Conservation (phyloP, 2,888 invertebrate species). For the Patella pellucida region DNA sequence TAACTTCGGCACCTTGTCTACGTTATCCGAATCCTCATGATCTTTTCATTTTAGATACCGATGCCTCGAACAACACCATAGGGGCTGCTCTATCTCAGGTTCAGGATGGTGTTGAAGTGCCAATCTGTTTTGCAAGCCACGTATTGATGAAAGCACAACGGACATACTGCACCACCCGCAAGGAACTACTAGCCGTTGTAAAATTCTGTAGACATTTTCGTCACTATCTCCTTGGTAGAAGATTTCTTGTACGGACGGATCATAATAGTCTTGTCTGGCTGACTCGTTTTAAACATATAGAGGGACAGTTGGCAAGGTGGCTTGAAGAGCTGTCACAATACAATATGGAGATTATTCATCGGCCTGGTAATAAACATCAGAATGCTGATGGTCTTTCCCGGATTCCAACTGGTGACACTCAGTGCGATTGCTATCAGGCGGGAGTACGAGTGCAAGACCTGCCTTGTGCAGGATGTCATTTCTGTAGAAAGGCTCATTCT, state of each 20-base stretch:
- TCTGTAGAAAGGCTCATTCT: constrained; percentile 2
- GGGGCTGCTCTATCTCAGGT: too few relatives aligned
- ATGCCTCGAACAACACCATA: too few relatives aligned
- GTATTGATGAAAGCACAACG: constrained; percentile 31
- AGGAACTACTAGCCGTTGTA: constrained; percentile 31
- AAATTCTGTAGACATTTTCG: constrained; percentile 34
- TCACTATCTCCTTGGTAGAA: constrained; percentile 34
- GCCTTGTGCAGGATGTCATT: constrained; percentile 18
- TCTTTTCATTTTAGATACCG: too few relatives aligned
- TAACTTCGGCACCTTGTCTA: too few relatives aligned
- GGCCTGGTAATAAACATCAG: constrained; percentile 22
- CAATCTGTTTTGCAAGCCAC: too few relatives aligned
- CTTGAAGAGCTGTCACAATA: constrained; percentile 39
- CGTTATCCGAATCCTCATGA: too few relatives aligned
- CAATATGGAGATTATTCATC: constrained; percentile 30
- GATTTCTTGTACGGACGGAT: constrained; percentile 35
- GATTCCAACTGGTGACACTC: neutral
- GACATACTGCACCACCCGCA: constrained; percentile 31
- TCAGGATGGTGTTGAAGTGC: too few relatives aligned
- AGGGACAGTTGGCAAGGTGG: constrained; percentile 41
- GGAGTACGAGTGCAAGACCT: neutral
- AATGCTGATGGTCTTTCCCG: constrained; percentile 34
- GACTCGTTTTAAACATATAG: constrained; percentile 32
- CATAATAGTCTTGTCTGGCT: constrained; percentile 37
- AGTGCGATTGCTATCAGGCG: constrained; percentile 6